Evolutionary conservation across 2,113 vertebrate species (phyloP).

Genomic region (Grammomys dolichurus): DNA sequence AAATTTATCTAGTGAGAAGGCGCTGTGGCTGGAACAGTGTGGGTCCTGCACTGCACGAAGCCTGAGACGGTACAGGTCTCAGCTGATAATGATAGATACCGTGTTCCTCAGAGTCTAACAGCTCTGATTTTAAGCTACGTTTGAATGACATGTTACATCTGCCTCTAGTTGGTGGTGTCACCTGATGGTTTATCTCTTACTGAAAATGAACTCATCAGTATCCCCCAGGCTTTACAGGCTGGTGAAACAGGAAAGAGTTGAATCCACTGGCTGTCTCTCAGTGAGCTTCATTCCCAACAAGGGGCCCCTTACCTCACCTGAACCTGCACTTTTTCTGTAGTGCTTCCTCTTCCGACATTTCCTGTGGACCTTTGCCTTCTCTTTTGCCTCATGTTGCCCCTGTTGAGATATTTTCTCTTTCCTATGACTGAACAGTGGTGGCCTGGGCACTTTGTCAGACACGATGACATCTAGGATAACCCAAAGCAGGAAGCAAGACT

Average conservation of each 20-base stretch:
- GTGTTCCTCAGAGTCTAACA: rapidly evolving
- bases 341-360: not conserved
- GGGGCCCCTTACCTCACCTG: no score
- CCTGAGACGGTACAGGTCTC: rapidly evolving
- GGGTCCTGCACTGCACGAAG: not conserved
- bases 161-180: not conserved
- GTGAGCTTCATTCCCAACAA: not conserved
- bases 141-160: rapidly evolving
- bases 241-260: not conserved
- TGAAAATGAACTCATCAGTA: not conserved
- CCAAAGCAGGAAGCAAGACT: not conserved
- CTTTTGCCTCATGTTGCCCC: not conserved
- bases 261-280: rapidly evolving
- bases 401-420: not conserved
- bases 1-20: not conserved
- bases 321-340: no score
- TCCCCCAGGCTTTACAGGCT: not conserved
- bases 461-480: rapidly evolving
- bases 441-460: not conserved
- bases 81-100: not conserved
- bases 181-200: not conserved
- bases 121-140: not conserved
- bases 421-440: not conserved
- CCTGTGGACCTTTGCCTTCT: not conserved
- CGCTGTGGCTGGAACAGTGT: not conserved